Evolutionary conservation across 2,888 invertebrate species (phyloP).

Genomic region (Temnothorax unifasciatus): DNA sequence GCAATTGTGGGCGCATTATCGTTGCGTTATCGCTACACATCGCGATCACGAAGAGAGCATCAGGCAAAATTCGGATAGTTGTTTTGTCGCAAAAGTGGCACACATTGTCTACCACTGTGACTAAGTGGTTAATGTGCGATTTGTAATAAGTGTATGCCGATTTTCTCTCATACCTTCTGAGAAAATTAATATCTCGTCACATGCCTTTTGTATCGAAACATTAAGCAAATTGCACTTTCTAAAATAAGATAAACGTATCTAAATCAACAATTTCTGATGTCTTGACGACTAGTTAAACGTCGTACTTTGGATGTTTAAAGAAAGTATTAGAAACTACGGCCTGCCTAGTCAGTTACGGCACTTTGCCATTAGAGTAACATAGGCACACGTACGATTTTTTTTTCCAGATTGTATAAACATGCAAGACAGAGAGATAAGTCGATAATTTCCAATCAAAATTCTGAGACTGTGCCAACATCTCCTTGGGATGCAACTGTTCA

Average conservation of each 20-base stretch:
- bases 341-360: not conserved
- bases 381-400: not conserved
- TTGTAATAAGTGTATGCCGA: constrained; percentile 8
- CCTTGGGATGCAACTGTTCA: not conserved
- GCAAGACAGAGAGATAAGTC: not conserved
- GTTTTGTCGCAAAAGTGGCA: constrained; percentile 3
- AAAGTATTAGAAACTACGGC: constrained; percentile 30
- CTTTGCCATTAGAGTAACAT: not conserved
- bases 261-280: constrained; percentile 23
- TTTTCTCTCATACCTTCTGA: not conserved
- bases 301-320: not conserved
- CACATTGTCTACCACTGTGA: constrained; percentile 10
- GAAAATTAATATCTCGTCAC: not conserved
- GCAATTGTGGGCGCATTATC: constrained; percentile 28
- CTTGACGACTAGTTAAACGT: not conserved
- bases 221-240: constrained; percentile 21
- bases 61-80: constrained; percentile 11
- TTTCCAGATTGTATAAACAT: not conserved
- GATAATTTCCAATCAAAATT: constrained; percentile 51
- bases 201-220: not conserved
- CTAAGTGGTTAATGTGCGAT: constrained; percentile 3
- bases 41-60: not conserved
- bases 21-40: not conserved
- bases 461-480: constrained; percentile 23
- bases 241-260: constrained; percentile 12